A percentile compares a stretch with the other conserved stretches of the same genome.
phyloP scores from a whole-genome alignment of 2,113 vertebrate genomes.

The Eubucco bourcierii region DNA sequence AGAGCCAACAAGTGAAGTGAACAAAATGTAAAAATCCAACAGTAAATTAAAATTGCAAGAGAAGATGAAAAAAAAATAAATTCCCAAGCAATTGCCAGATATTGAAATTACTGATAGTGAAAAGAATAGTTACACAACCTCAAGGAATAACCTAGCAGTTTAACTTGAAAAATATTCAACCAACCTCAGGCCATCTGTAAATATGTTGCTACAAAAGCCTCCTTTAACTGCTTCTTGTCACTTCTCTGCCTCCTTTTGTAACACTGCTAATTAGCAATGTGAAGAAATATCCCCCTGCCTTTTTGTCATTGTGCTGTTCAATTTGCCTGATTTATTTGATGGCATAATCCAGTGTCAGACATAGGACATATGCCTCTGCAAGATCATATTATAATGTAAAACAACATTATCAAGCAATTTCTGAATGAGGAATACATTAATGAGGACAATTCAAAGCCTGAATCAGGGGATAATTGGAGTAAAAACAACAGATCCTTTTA shows the following conservation, averaged over 20 bases:
- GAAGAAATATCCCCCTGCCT: neutral
- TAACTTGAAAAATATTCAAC: neutral
- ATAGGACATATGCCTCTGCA: neutral
- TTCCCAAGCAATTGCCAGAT: neutral
- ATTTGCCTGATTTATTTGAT: neutral
- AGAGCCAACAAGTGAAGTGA: slow-evolving; percentile 11
- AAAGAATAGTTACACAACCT: neutral
- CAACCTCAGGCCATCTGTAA: neutral
- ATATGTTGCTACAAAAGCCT: neutral
- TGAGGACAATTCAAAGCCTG: neutral
- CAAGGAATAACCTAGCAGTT: slow-evolving; percentile 2
- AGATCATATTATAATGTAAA: neutral
- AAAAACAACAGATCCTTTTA: neutral
- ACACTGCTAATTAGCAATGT: neutral
- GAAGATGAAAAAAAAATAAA: neutral
- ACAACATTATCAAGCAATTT: neutral
- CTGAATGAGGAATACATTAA: neutral
- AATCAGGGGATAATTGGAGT: neutral
- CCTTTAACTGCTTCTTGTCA: neutral
- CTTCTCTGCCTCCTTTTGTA: neutral
- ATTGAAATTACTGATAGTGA: neutral
- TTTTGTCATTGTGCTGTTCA: neutral
- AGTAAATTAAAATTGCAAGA: neutral
- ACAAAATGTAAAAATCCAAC: neutral
- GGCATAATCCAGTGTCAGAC: neutral